Percentiles rank a stretch among this genome's conserved stretches.
Conservation (phyloP, 2,888 invertebrate genomes). For the Lobophora halterata region DNA sequence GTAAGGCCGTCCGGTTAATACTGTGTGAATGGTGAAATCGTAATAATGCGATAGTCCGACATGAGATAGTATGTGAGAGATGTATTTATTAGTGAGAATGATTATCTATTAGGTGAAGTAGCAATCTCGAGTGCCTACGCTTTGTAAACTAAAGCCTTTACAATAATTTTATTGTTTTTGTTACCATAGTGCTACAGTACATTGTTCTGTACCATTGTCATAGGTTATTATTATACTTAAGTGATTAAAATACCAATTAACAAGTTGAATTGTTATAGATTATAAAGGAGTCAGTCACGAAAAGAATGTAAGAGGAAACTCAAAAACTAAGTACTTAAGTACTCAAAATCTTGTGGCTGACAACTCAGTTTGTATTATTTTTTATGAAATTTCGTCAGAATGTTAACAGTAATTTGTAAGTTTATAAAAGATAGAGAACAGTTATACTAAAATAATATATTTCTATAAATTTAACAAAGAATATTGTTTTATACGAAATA, state of each 20-base stretch:
- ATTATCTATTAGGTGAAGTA: slow-evolving; percentile 71
- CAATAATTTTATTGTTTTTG: slow-evolving; percentile 77
- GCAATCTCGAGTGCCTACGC: slow-evolving; percentile 82
- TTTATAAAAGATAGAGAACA: slow-evolving; percentile 75
- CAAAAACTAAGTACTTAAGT: slow-evolving; percentile 12
- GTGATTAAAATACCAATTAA: slow-evolving; percentile 76
- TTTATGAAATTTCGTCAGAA: slow-evolving; percentile 75
- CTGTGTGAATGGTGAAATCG: slow-evolving; percentile 45
- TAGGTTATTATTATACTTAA: slow-evolving; percentile 71
- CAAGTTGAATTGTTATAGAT: slow-evolving; percentile 77
- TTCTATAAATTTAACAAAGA: slow-evolving; percentile 80
- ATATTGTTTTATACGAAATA: slow-evolving; percentile 80
- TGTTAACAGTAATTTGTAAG: slow-evolving; percentile 80
- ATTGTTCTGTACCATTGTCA: slow-evolving; percentile 75
- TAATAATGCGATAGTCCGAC: slow-evolving; percentile 36
- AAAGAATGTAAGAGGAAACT: slow-evolving; percentile 24
- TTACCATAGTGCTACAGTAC: slow-evolving; percentile 76
- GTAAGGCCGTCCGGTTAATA: slow-evolving; percentile 69
- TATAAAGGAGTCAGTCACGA: slow-evolving; percentile 45
- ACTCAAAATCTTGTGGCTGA: slow-evolving; percentile 30
- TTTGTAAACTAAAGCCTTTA: slow-evolving; percentile 78
- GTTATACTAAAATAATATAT: slow-evolving; percentile 81
- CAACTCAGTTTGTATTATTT: slow-evolving; percentile 73
- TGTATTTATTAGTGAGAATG: slow-evolving; percentile 80
- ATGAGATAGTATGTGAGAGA: slow-evolving; percentile 56